phyloP scores from a whole-genome alignment of 2,113 vertebrate genomes.

The Ammodytes dubius region DNA sequence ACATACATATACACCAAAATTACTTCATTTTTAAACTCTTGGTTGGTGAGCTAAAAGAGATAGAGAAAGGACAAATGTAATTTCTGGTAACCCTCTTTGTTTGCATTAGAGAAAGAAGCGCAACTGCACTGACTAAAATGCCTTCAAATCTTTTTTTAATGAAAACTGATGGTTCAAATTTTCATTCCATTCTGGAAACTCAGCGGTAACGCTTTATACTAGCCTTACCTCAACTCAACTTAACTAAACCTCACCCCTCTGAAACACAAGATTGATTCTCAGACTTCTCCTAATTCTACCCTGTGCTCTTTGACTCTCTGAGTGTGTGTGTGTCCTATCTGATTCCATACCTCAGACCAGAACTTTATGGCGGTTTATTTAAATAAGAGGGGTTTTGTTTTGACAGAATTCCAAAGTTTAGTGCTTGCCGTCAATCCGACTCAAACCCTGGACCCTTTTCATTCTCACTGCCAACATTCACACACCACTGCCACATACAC shows the following conservation, averaged over 20 bases:
- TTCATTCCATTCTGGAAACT: constrained; percentile 22
- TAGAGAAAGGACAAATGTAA: neutral
- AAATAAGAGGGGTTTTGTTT: constrained; percentile 75
- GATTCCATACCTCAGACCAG: constrained; percentile 53
- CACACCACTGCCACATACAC: constrained; percentile 47
- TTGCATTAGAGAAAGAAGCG: neutral
- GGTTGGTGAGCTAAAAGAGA: neutral
- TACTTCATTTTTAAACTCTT: neutral
- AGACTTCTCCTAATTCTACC: constrained; percentile 19
- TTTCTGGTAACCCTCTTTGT: neutral
- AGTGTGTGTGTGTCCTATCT: constrained; percentile 48
- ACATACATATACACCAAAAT: neutral
- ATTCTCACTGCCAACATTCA: constrained; percentile 68
- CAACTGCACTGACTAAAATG: neutral
- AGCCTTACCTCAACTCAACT: no score
- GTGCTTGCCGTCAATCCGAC: constrained; percentile 66
- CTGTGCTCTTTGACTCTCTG: constrained; percentile 43
- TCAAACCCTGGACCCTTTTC: constrained; percentile 63
- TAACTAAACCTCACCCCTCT: constrained; percentile 5
- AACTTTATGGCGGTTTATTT: constrained; percentile 73
- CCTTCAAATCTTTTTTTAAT: neutral
- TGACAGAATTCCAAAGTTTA: constrained; percentile 76
- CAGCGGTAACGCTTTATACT: no score
- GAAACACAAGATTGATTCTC: constrained; percentile 20
- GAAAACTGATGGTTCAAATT: neutral